phyloP scores from a whole-genome alignment of 2,113 vertebrate species.

The Lota lota region DNA sequence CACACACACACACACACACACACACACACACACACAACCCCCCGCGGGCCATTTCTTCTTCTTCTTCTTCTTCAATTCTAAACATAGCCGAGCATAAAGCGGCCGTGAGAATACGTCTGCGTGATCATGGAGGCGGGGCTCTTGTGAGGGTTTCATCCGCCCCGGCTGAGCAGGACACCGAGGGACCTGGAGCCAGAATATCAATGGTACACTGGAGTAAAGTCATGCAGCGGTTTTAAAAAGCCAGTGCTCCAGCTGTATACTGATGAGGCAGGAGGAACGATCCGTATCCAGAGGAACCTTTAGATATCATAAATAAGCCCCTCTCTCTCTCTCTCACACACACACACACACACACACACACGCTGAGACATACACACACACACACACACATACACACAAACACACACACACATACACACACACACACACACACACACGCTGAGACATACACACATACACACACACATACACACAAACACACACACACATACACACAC shows the following conservation, averaged over 20 bases:
- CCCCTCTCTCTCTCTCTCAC: neutral
- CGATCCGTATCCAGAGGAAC: neutral
- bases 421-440: no score
- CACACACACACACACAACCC: conserved; percentile 10
- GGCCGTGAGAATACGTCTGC: conserved; percentile 47
- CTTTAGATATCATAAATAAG: neutral
- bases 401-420: no score
- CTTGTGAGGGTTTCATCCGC: conserved; percentile 63
- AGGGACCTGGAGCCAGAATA: conserved; percentile 45
- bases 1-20: no score
- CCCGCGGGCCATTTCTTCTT: conserved; percentile 40
- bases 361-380: no score
- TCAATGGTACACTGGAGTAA: conserved; percentile 48
- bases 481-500: no score
- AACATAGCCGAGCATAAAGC: conserved; percentile 63
- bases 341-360: no score
- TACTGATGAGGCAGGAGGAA: conserved; percentile 38
- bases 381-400: no score
- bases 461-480: no score
- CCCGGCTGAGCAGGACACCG: conserved; percentile 39
- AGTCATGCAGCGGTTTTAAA: conserved; percentile 43
- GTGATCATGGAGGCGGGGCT: conserved; percentile 54
- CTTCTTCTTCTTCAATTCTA: conserved; percentile 56
- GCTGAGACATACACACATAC: no score
- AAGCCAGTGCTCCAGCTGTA: conserved; percentile 24